Evolutionary conservation across 2,113 vertebrate genomes (phyloP), one percentile per base, ranked within the genome.

Genomic region (Silurus glanis): DNA sequence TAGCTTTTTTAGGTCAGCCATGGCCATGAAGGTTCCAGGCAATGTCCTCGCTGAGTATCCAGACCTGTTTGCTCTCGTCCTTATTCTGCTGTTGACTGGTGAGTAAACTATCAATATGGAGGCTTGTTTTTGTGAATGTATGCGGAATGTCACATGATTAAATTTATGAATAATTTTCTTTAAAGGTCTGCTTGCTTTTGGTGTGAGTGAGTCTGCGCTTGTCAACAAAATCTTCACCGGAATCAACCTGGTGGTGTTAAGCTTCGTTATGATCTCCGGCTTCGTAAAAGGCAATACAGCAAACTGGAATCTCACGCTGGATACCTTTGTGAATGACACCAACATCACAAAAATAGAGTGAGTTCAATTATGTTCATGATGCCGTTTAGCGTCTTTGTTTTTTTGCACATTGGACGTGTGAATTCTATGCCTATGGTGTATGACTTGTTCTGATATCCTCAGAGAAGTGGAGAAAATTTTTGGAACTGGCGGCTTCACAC

Each of bases 211-310:
- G 92, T 99, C 98, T 0, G 97, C 97, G 17, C 90, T 99, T 0
- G 96, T 99, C 81, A 99, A 97, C 89, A 99, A 99, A 92, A 95
- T 99, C 91, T 99, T 99, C 94, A 99, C 98, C 0, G 96, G 92
- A 0, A 93, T 98, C 89, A 99, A 99, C 90, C 92, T 99, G 88
- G 89, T 98, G 90, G 98, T 99, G 78, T 94, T 99, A 72, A 87
- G 94, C 87, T 99, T 99, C 2, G 93, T 99, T 83, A 96, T 99
- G 88, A 91, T 99, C 61, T 94, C 97, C 0, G 98, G 97, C 58
- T 97, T 97, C 0, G 93, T 99, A 56, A 98, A 97, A 86, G 98
- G 97, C 3, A 80, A 98, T 80, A 21, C 95, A 0, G 89, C 89
- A 49, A 98, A 98, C 93, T 99, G 98, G 98, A 95, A 92, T 71